Evolutionary conservation across 1,140 invertebrate species (phyloP), one percentile per base, ranked within the genome.

Genomic region (Drosophila chauvacae): DNA sequence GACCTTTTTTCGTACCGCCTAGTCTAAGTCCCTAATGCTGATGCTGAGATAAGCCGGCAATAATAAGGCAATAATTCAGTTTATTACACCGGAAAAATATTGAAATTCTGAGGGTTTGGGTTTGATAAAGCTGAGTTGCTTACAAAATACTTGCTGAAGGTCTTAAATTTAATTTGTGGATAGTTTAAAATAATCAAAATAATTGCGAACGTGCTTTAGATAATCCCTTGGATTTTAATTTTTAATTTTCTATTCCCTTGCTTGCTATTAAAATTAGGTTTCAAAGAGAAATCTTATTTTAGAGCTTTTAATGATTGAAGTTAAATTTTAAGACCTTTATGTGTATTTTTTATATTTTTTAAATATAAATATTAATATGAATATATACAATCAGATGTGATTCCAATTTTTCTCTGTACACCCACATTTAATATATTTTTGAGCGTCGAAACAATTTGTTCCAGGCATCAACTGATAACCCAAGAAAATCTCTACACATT

Each of bases 11-110:
- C 16, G 9, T 51, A 45, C 26, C 30, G 60, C 48, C 50, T 7
- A 23, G 39, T 60, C 30, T 51, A 47, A 70, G 44, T 55, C 62
- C 76, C 53, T 63, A 76, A 78, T 78, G 58, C 58, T 47, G 75
- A 78, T 78, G 65, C 58, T 58, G 20, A 60, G 75, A 78, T 78
- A 78, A 78, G 66, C 59, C 41, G 28, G 37, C 48, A 61, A 45
- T 44, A 41, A 55, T 73, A 73, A 68, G 33, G 35, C 47, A 60
- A 44, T 37, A 26, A 55, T 60, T 48, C 42, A 60, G 20, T 62
- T 56, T 70, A 61, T 35, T 47, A 66, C 53, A 56, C 53, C 14
- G 53, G 35, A 56, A 56, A 39, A 56, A 56, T 56, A 56, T 56
- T 39, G 20, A 39, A 39, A 56, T 39, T 56, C 20, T 56, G 0